Evolutionary conservation across 2,888 invertebrate genomes (phyloP).

Genomic region (Camponotus fellah): DNA sequence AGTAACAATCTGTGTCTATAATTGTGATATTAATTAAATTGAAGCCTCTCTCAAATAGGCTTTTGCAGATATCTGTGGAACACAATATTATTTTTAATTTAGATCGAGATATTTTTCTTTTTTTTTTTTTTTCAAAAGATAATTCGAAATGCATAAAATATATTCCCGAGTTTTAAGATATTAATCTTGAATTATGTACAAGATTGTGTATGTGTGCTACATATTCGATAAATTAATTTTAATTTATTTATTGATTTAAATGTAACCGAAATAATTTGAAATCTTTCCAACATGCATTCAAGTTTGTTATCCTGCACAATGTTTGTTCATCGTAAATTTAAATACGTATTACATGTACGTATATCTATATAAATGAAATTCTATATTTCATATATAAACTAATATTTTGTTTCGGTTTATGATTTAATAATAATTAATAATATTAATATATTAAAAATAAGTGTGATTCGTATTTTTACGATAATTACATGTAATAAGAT

Average conservation of each 20-base stretch:
- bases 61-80: neutral
- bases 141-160: slow-evolving; percentile 4
- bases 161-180: neutral
- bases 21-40: slow-evolving; percentile 15
- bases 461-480: slow-evolving; percentile 81
- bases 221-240: neutral
- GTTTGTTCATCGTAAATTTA: slow-evolving; percentile 72
- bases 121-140: too few species aligned
- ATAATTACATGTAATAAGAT: slow-evolving; percentile 78
- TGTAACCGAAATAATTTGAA: neutral
- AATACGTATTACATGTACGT: slow-evolving; percentile 68
- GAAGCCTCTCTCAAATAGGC: too few species aligned
- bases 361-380: slow-evolving; percentile 78
- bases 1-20: slow-evolving; percentile 51
- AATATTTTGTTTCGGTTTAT: slow-evolving; percentile 80
- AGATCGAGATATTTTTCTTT: neutral
- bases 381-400: slow-evolving; percentile 74
- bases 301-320: slow-evolving; percentile 73
- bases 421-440: slow-evolving; percentile 70
- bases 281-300: slow-evolving; percentile 20
- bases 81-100: neutral
- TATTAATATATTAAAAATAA: slow-evolving; percentile 81
- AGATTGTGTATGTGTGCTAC: neutral
- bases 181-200: neutral
- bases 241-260: neutral